Base-by-base conservation (phyloP, 37 sponge, comb jelly and placozoan species). In the Diacarnus erythraeanus region DNA sequence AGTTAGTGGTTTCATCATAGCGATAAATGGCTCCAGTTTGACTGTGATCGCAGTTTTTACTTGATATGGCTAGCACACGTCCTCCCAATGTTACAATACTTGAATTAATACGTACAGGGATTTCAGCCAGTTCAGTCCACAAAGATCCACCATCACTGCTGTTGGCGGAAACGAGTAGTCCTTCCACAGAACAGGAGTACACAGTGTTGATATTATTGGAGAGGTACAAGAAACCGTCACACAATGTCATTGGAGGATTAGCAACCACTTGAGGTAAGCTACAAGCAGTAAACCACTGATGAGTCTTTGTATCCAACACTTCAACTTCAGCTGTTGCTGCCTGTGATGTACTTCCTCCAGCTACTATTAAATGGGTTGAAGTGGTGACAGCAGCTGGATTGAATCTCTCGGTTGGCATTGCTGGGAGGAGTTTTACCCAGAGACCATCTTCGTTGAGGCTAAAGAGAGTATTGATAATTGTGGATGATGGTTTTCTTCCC, bases 341-440 rank as follows among this genome's bases (percentile, higher is more conserved):
- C 2, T 65, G 33, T 1, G 15, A 1, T 40, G 41, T 37, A 21
- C 75, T n/a, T n/a, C n/a, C 75, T 30, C 75, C 75, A 6, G 59
- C 75, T 5, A 74, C 75, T 36, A 74, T 27, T 26, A 74, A 58
- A 10, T 51, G 58, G 22, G 8, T 22, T 2, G 38, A 27, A 4
- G 75, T 74, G 35, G 58, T 56, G 37, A 31, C 58, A 23, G 58
- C 30, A 2, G 75, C 56, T 22, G 57, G 35, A 12, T 8, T 21
- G 1, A 21, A 23, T 10, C 75, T 57, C 33, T 8, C 21, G 30
- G 56, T 57, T 26, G 75, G 56, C 75, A 74, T 74, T n/a, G 75
- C 58, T n/a, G 75, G 75, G 6, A 74, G 42, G 18, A 23, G 9
- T 27, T 74, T 36, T 15, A 27, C 35, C 75, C 75, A 74, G 3